Evolutionary conservation across 2,113 vertebrate genomes (phyloP), one percentile per base, ranked within the genome.

Genomic region (Crypturellus undulatus): DNA sequence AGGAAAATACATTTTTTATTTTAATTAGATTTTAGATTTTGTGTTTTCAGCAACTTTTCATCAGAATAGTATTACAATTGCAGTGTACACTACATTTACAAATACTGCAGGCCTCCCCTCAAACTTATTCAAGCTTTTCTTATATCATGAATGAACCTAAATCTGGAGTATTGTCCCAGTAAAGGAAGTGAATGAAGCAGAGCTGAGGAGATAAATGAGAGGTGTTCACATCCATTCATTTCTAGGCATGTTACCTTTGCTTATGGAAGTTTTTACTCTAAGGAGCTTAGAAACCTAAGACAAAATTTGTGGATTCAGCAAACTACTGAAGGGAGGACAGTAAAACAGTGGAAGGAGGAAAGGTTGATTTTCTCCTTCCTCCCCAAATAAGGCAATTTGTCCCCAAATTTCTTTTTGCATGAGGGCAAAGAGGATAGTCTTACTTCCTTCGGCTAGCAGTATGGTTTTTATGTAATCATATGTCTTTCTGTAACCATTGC

Each of bases 1-100:
- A 0, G 2, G 1, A 3, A 54, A 49, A 2, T 54, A 25, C 3
- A 2, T 25, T 36, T 62, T 84, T 56, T 56, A 43, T 16, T 49
- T 49, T 22, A 49, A 49, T 22, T 22, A 22, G 10, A 49, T 49
- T 49, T 22, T 6, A 71, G 56, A 21, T 64, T 91, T 78, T 75
- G 16, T 12, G 7, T 2, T 32, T 76, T 11, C 16, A 4, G 22
- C 12, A 77, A 32, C 2, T 76, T 72, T 71, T 68, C 26, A 2
- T 47, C 5, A 19, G 34, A 75, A 65, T 62, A 58, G 32, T 25
- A 26, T 38, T 69, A 42, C 18, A 30, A 13, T 68, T 75, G 8
- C 8, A 28, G 6, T 40, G 15, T 49, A 30, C 1, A 34, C 6
- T 69, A 62, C 47, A 13, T 65, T 82, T 89, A 22, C 52, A 19